A percentile compares a stretch with the other conserved stretches of the same genome.
Conservation (phyloP, 2,113 vertebrate genomes). For the Callaeas wilsoni region DNA sequence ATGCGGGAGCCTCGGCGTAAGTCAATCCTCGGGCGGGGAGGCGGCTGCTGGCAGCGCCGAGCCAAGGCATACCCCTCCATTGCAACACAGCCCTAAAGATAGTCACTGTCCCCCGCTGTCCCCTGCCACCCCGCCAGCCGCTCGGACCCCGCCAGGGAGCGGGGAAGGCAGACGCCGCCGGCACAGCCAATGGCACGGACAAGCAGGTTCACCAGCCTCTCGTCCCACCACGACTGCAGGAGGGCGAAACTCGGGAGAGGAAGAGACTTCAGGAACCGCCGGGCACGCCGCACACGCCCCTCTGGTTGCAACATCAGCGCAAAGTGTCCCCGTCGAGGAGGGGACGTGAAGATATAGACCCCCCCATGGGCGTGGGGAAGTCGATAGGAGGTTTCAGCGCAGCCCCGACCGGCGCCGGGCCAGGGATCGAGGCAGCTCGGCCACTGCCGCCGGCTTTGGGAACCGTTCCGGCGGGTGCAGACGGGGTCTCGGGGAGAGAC, state of each 20-base stretch:
- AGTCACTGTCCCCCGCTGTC: background rate
- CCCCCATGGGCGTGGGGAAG: background rate
- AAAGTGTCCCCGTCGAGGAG: background rate
- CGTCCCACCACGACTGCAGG: rapidly evolving
- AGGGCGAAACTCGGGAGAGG: background rate
- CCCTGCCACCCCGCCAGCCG: background rate
- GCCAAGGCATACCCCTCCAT: conserved; percentile 27
- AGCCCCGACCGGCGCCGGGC: background rate
- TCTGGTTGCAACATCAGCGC: background rate
- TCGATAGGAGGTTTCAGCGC: background rate
- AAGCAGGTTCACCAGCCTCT: background rate
- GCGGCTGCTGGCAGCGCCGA: background rate
- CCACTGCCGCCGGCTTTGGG: background rate
- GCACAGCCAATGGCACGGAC: rapidly evolving
- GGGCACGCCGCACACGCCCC: background rate
- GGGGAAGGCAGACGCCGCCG: background rate
- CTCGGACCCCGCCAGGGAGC: background rate
- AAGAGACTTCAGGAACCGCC: background rate
- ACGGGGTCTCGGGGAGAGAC: background rate
- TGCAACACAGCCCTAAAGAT: conserved; percentile 33
- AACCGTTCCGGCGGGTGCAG: background rate
- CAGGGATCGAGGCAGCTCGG: background rate
- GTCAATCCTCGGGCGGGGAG: background rate
- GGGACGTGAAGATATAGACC: background rate
- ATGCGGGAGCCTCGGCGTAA: background rate